Evolutionary conservation across 2,888 invertebrate species (phyloP), one percentile per base, ranked within the genome.

Genomic region (Clunio marinus): DNA sequence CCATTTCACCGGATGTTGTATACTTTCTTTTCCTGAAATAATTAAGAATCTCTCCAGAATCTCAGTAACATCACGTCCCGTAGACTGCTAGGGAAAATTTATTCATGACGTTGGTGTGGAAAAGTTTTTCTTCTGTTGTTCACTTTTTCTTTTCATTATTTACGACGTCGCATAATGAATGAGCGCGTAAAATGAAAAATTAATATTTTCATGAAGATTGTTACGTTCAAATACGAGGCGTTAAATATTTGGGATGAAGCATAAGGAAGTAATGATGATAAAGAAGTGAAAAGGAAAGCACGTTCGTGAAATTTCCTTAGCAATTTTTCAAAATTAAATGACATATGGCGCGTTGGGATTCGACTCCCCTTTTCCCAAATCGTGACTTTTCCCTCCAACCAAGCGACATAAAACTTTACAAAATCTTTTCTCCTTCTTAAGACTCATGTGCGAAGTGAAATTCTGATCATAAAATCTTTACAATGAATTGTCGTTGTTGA

Each of bases 251-350:
- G 46, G 51, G 55, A 66, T 55, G 35, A 46, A 35, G 55, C 62
- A 63, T 63, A 41, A 25, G 51, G 66, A 55, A 51, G 45, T 66
- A 55, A 66, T 66, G 66, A 66, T 66, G 66, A 45, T 45, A 66
- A 55, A 45, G 51, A 66, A 55, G 35, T 28, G 32, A 25, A 13
- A 32, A n/a, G 35, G 17, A 22, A 62, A 66, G 66, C 66, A 66
- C 66, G 66, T 66, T 66, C 51, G 20, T 3, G 25, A 55, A 66
- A 55, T 66, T 66, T 66, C 66, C 66, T 32, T 20, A 5, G 24
- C 35, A 66, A 66, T 66, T 66, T 66, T 32, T 66, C 66, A 66
- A 66, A 66, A 55, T 55, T 55, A 55, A 35, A 66, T 66, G 66
- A 55, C 66, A 66, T 51, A 66, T 66, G 66, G 66, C 66, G 66